Base-by-base conservation (phyloP, 2,888 invertebrate genomes). In the Coremacera marginata region DNA sequence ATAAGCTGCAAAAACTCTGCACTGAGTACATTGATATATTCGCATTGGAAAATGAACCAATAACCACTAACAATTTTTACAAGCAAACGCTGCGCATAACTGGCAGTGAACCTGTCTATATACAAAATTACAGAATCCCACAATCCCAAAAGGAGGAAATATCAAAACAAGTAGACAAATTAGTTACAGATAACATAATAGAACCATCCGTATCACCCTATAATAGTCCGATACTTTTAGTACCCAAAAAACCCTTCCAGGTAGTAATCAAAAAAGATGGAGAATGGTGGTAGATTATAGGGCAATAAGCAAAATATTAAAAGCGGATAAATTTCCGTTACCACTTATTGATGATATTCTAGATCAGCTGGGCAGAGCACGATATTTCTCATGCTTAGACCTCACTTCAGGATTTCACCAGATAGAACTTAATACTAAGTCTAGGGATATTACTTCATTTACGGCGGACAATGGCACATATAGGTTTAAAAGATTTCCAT, bases 111-210 rank as follows among this genome's bases (percentile, higher is more conserved):
- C 2, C 22, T 77, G 3, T n/a, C 25, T 19, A n/a, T 77, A 4
- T 65, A 31, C 70, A 74, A n/a, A n/a, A n/a, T 55, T 77, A 77
- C 25, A 73, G 74, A 78, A 77, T 51, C 9, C 76, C 65, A 19
- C 72, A 77, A 34, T 34, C 65, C 16, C 77, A 77, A 44, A 74
- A 76, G 73, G 62, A 68, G 37, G 73, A 78, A 55, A 63, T 78
- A 19, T 49, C 60, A 37, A 68, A 44, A 37, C 37, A 37, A 37
- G 7, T 37, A 7, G 37, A 37, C 8, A 70, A 76, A 19, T 70
- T 31, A 44, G 34, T 70, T 31, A 44, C 62, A 14, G 76, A 76
- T 63, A 31, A 37, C 51, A 71, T 76, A 5, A 49, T 76, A 52
- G 76, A 76, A 62, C 71, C 37, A 37, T 37, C 37, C 37, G 37